These are phyloP conservation scores for Halcyon smyrnensis DNA, from an alignment of 2,797 vertebrate species.

Conservation along the genomic window DNA sequence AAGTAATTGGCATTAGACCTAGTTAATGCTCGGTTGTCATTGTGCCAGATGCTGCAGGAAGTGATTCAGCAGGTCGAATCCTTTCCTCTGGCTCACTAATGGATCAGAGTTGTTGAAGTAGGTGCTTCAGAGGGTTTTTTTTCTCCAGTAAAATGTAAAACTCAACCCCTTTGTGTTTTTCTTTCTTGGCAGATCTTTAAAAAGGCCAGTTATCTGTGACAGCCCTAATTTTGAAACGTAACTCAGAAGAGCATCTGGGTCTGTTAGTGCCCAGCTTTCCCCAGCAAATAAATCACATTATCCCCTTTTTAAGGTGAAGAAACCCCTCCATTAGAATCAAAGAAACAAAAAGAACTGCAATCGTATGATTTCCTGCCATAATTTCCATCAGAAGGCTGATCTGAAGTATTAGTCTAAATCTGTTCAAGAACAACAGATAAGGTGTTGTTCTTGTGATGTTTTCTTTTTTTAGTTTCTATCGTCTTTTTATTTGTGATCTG, in stretches of 20 bases:
- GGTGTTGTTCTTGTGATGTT: neutral
- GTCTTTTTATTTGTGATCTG: neutral
- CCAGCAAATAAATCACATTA: neutral
- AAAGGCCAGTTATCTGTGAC: neutral
- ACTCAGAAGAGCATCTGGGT: neutral
- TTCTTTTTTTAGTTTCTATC: neutral
- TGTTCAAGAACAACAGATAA: neutral
- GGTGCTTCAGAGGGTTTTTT: neutral
- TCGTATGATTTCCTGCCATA: neutral
- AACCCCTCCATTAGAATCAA: neutral
- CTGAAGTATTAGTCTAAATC: neutral
- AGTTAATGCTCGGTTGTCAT: neutral
- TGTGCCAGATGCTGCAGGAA: slow-evolving; percentile 43
- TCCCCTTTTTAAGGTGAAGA: neutral
- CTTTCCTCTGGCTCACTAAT: neutral
- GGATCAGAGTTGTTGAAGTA: neutral
- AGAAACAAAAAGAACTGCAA: neutral
- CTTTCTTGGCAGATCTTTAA: neutral
- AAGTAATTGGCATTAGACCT: neutral
- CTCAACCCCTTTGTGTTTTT: neutral
- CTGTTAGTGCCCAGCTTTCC: neutral
- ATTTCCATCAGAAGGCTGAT: neutral
- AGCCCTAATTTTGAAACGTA: neutral
- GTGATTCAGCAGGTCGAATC: slow-evolving; percentile 17
- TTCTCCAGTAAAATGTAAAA: neutral